phyloP scores from a whole-genome alignment of 2,797 vertebrate genomes.

The Esox lucius region DNA sequence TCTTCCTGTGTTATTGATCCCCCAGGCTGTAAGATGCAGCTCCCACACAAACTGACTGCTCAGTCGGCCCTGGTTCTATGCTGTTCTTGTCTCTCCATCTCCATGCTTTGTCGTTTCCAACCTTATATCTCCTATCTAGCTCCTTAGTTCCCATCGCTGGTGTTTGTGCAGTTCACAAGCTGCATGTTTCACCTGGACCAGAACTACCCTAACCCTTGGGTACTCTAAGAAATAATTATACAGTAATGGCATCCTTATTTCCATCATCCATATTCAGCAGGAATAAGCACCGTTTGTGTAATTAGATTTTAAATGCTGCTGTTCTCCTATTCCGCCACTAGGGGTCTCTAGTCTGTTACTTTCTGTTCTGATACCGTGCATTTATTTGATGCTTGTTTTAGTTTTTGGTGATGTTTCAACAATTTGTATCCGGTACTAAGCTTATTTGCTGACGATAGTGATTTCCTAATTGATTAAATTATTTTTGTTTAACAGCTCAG shows the following conservation, averaged over 20 bases:
- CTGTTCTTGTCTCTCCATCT: conserved; percentile 75
- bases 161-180: background rate
- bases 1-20: conserved; percentile 12
- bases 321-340: conserved; percentile 52
- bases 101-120: background rate
- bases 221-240: background rate
- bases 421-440: background rate
- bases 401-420: background rate
- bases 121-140: background rate
- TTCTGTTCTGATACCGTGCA: conserved; percentile 13
- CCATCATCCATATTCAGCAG: background rate
- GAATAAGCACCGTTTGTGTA: background rate
- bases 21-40: conserved; percentile 76
- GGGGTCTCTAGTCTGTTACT: conserved; percentile 53
- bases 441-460: too few relatives aligned
- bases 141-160: background rate
- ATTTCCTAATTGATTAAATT: too few relatives aligned
- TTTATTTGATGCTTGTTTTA: conserved; percentile 13
- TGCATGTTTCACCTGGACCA: background rate
- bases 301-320: conserved; percentile 21
- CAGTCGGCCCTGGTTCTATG: conserved; percentile 85
- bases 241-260: background rate
- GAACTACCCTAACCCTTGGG: background rate
- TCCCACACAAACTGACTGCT: conserved; percentile 72
- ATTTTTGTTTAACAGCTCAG: conserved; percentile 73